Evolutionary conservation across 1,140 invertebrate genomes (phyloP).

Genomic region (Aphis gossypii): DNA sequence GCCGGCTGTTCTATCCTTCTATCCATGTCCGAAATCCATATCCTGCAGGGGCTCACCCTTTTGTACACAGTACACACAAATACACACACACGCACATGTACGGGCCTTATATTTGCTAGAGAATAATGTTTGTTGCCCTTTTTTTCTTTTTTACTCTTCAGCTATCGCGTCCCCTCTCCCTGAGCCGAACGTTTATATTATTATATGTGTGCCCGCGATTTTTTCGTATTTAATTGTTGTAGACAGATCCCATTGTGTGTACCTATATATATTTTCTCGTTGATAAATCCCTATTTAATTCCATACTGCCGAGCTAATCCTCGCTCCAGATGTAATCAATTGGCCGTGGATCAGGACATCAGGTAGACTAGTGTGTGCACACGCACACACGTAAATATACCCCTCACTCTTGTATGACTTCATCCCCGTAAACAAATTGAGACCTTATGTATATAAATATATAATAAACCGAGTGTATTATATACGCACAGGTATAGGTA

Average conservation of each 20-base stretch:
- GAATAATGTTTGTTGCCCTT: slow-evolving; percentile 57
- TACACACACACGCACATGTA: not conserved
- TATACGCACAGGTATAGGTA: not conserved
- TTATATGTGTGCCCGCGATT: slow-evolving; percentile 34
- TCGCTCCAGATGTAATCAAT: slow-evolving; percentile 57
- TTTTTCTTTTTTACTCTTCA: slow-evolving; percentile 34
- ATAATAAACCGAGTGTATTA: not conserved
- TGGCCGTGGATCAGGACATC: slow-evolving; percentile 55
- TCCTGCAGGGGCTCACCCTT: slow-evolving; percentile 46
- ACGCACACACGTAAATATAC: not conserved
- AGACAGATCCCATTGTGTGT: slow-evolving; percentile 49
- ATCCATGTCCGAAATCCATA: slow-evolving; percentile 43
- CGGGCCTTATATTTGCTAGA: slow-evolving; percentile 38
- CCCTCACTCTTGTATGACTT: slow-evolving; percentile 50
- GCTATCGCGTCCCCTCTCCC: not conserved
- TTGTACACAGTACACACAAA: slow-evolving; percentile 6
- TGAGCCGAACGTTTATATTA: slow-evolving; percentile 33
- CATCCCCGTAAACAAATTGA: slow-evolving; percentile 48
- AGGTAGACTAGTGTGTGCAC: slow-evolving; percentile 40
- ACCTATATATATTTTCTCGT: slow-evolving; percentile 27
- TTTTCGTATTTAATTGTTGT: slow-evolving; percentile 54
- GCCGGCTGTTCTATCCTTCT: slow-evolving; percentile 45
- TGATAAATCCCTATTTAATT: slow-evolving; percentile 57
- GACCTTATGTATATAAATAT: not conserved
- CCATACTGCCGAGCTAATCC: slow-evolving; percentile 47